A percentile compares a stretch with the other conserved stretches of the same genome.
Evolutionary conservation across 2,888 invertebrate species (phyloP).

Genomic region (Notocelia uddmanniana): DNA sequence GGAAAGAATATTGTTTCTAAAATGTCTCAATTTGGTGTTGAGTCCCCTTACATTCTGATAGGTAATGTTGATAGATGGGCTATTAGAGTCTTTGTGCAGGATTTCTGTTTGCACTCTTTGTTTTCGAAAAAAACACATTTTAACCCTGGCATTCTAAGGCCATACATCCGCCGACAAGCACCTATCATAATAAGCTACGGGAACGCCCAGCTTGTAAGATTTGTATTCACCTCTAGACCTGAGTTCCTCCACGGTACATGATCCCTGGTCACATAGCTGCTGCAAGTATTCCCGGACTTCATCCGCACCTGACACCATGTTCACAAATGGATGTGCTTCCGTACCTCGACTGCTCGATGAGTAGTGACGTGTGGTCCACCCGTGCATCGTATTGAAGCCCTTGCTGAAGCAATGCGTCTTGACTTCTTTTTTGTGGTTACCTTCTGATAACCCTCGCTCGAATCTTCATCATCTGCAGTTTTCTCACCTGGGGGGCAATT

Average conservation of each 20-base stretch:
- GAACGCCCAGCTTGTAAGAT: slow-evolving; percentile 49
- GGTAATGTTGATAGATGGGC: background rate
- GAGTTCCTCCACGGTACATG: slow-evolving; percentile 48
- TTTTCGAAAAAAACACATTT: slow-evolving; percentile 43
- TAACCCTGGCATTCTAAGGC: slow-evolving; percentile 48
- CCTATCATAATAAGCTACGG: slow-evolving; percentile 37
- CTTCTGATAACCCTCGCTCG: background rate
- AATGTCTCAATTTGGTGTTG: background rate
- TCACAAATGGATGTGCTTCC: slow-evolving; percentile 50
- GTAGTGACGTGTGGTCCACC: slow-evolving; percentile 41
- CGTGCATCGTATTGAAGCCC: slow-evolving; percentile 37
- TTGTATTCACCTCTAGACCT: slow-evolving; percentile 49
- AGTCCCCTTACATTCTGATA: slow-evolving; percentile 27
- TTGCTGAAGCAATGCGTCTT: background rate
- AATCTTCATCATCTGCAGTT: background rate
- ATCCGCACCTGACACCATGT: slow-evolving; percentile 51
- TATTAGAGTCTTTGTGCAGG: background rate
- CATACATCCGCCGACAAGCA: too few relatives aligned
- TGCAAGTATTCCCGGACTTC: slow-evolving; percentile 47
- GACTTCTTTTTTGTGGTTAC: background rate
- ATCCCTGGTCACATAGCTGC: slow-evolving; percentile 36
- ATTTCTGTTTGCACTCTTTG: background rate
- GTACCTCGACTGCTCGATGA: slow-evolving; percentile 48
- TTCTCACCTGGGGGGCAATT: too few relatives aligned
- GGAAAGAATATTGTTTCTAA: background rate